A percentile compares a stretch with the other conserved stretches of the same genome.
Evolutionary conservation across 2,888 invertebrate genomes (phyloP).

Genomic region (Drosophila meridiana): DNA sequence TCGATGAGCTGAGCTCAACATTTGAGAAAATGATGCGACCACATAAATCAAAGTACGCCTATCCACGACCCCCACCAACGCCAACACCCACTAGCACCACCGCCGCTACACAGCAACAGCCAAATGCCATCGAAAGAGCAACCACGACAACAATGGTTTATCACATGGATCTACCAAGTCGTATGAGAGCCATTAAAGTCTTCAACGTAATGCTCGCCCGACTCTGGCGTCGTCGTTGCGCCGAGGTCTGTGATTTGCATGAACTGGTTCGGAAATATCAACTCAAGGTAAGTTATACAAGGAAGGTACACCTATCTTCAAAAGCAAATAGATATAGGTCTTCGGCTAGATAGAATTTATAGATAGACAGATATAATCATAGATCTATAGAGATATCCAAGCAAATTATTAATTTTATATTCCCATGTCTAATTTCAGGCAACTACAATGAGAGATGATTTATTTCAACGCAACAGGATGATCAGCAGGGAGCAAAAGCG

Average conservation of each 20-base stretch:
- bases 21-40: constrained; percentile 29
- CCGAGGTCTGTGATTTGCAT: constrained; percentile 36
- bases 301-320: no score
- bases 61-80: neutral
- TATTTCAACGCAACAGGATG: constrained; percentile 23
- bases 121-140: neutral
- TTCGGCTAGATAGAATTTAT: no score
- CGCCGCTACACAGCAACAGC: neutral
- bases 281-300: neutral
- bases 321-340: no score
- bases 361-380: no score
- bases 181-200: constrained; percentile 34
- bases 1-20: constrained; percentile 14
- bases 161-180: constrained; percentile 30
- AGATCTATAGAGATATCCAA: no score
- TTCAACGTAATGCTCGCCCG: constrained; percentile 37
- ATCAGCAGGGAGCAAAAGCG: constrained; percentile 35
- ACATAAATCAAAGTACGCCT: constrained; percentile 2
- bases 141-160: neutral
- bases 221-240: constrained; percentile 49
- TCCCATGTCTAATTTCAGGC: constrained; percentile 1
- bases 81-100: neutral
- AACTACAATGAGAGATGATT: constrained; percentile 21
- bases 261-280: constrained; percentile 27
- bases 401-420: neutral